These are phyloP conservation scores for Andrena trimmerana DNA, from an alignment of 2,888 invertebrate genomes.

Conservation along the genomic window DNA sequence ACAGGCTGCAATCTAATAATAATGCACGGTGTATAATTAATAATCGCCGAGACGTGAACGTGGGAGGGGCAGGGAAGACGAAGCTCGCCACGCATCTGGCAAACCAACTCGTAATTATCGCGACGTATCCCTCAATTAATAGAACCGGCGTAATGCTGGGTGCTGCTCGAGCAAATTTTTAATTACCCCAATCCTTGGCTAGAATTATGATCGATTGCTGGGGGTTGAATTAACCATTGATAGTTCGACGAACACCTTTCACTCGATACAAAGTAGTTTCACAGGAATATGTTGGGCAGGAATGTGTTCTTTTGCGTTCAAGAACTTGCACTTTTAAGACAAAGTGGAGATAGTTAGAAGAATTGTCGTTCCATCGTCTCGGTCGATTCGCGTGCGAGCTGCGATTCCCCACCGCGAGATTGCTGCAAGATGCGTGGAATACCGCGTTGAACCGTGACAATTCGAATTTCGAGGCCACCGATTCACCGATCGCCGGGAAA, in stretches of 20 bases:
- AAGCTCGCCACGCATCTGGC: neutral
- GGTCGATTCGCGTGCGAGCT: neutral
- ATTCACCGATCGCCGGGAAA: neutral
- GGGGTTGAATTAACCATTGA: neutral
- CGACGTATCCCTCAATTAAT: conserved; percentile 25
- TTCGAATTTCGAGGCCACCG: neutral
- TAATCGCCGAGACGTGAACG: conserved; percentile 33
- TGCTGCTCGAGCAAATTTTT: conserved; percentile 5
- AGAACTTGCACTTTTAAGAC: neutral
- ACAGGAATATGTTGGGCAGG: no score
- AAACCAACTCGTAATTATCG: conserved; percentile 31
- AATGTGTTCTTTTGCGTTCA: no score
- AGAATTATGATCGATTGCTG: conserved; percentile 3
- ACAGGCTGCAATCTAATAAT: conserved; percentile 36
- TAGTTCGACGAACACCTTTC: neutral
- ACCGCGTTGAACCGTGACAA: neutral
- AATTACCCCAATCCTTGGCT: conserved; percentile 9
- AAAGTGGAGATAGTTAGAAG: neutral
- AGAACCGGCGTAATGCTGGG: conserved; percentile 12
- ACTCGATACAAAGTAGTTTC: neutral
- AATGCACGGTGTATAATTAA: conserved; percentile 47
- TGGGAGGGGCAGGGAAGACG: neutral
- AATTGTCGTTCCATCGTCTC: neutral
- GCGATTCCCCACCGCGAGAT: neutral
- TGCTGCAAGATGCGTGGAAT: neutral